Percentiles rank a stretch among this genome's conserved stretches.
These are phyloP conservation scores for Carassius gibelio DNA, from an alignment of 2,113 vertebrate genomes.

Conservation along the genomic window DNA sequence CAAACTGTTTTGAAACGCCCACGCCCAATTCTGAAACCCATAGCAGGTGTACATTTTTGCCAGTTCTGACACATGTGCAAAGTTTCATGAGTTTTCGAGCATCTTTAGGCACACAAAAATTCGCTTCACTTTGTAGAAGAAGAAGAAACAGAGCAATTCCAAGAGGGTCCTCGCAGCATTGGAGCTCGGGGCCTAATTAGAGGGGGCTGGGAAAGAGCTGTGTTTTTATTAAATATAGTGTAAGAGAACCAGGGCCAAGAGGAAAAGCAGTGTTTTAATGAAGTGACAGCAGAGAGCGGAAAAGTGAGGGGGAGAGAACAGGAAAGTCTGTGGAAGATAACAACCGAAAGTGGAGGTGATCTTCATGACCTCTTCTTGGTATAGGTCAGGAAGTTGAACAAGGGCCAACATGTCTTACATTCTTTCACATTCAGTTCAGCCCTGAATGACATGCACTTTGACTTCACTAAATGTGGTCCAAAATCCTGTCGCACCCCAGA, in stretches of 20 bases:
- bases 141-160: no score
- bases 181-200: no score
- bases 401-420: slow-evolving; percentile 58
- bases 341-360: slow-evolving; percentile 28
- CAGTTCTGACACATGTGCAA: no score
- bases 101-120: no score
- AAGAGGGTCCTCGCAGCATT: no score
- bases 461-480: not conserved
- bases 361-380: slow-evolving; percentile 30
- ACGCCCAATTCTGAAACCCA: no score
- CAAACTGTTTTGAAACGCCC: no score
- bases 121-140: no score
- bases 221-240: not conserved
- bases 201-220: not conserved
- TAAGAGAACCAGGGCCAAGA: not conserved
- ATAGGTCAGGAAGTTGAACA: slow-evolving; percentile 50
- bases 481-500: not conserved
- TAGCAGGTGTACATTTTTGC: no score
- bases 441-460: slow-evolving; percentile 41
- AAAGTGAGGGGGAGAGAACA: not conserved
- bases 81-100: no score
- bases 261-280: not conserved
- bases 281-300: not conserved
- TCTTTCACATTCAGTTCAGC: slow-evolving; percentile 62
- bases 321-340: slow-evolving; percentile 24